A percentile compares a stretch with the other conserved stretches of the same genome.
phyloP scores from a whole-genome alignment of 1,140 invertebrate species.

The Leptinotarsa lineolata region DNA sequence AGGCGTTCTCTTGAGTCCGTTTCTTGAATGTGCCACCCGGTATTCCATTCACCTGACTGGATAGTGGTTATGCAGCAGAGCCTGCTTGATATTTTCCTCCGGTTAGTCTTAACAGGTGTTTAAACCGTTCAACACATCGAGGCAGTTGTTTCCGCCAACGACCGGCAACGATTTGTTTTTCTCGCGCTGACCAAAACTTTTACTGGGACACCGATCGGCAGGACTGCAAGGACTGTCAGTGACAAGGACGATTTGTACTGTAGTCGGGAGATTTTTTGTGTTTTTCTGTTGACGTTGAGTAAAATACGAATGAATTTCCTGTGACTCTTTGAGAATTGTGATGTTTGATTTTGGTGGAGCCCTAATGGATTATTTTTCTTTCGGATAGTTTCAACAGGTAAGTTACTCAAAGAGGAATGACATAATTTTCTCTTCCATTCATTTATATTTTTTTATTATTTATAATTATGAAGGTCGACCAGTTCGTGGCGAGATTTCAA shows the following conservation, averaged over 20 bases:
- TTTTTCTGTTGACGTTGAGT: slow-evolving; percentile 7
- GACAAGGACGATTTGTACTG: not conserved
- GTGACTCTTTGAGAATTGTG: slow-evolving; percentile 6
- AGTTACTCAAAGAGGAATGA: not conserved
- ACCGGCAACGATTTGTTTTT: slow-evolving; percentile 7
- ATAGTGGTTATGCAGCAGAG: slow-evolving; percentile 12
- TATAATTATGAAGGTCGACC: not conserved
- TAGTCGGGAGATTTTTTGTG: not conserved
- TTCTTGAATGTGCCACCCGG: slow-evolving; percentile 12
- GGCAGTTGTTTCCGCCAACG: not conserved
- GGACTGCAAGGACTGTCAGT: slow-evolving; percentile 1
- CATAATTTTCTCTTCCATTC: not conserved
- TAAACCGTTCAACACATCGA: slow-evolving; percentile 21
- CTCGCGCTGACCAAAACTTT: not conserved
- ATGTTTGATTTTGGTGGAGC: slow-evolving; percentile 6
- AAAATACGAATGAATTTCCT: not conserved
- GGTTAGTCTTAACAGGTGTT: slow-evolving; percentile 23
- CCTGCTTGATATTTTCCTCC: slow-evolving; percentile 21
- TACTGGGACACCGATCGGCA: not conserved
- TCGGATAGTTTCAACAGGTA: slow-evolving; percentile 20
- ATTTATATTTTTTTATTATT: not conserved
- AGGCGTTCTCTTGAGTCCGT: not conserved
- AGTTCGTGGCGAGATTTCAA: not conserved
- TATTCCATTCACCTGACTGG: slow-evolving; percentile 22
- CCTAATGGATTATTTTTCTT: slow-evolving; percentile 21